Percentiles rank a stretch among this genome's conserved stretches.
Conservation (phyloP, 2,888 invertebrate species). For the Tetanocera ferruginea region DNA sequence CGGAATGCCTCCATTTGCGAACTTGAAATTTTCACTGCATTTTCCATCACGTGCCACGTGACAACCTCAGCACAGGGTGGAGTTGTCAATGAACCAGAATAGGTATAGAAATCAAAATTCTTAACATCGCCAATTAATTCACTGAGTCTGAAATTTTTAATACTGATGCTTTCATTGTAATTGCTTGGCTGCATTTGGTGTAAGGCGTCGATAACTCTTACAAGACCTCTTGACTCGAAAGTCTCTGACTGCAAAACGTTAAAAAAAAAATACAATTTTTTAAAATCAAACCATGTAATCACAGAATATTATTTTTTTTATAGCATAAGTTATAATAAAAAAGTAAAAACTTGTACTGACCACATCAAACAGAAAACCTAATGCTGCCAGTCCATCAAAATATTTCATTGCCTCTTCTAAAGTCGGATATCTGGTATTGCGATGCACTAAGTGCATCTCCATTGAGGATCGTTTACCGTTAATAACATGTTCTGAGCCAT, state of each 20-base stretch:
- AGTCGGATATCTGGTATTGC: conserved; percentile 48
- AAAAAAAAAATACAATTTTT: neutral
- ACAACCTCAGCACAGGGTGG: conserved; percentile 52
- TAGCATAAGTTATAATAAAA: neutral
- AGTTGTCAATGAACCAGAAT: conserved; percentile 49
- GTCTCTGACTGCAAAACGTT: neutral
- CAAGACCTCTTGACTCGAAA: conserved; percentile 42
- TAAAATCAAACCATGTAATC: no score
- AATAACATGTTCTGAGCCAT: conserved; percentile 53
- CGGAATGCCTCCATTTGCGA: conserved; percentile 44
- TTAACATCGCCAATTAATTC: conserved; percentile 42
- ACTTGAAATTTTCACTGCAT: conserved; percentile 43
- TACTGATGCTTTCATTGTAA: conserved; percentile 44
- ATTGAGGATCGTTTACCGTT: conserved; percentile 49
- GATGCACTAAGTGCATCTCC: conserved; percentile 53
- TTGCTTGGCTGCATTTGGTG: conserved; percentile 35
- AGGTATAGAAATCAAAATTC: conserved; percentile 46
- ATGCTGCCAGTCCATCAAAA: conserved; percentile 49
- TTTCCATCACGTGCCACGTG: conserved; percentile 48
- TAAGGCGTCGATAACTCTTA: conserved; percentile 44
- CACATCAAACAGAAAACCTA: conserved; percentile 45
- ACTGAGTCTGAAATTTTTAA: conserved; percentile 44
- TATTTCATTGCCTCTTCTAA: conserved; percentile 46
- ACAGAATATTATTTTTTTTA: neutral
- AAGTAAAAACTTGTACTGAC: neutral